Base-by-base conservation (phyloP, 2,888 invertebrate species). In the Drosophila merina region DNA sequence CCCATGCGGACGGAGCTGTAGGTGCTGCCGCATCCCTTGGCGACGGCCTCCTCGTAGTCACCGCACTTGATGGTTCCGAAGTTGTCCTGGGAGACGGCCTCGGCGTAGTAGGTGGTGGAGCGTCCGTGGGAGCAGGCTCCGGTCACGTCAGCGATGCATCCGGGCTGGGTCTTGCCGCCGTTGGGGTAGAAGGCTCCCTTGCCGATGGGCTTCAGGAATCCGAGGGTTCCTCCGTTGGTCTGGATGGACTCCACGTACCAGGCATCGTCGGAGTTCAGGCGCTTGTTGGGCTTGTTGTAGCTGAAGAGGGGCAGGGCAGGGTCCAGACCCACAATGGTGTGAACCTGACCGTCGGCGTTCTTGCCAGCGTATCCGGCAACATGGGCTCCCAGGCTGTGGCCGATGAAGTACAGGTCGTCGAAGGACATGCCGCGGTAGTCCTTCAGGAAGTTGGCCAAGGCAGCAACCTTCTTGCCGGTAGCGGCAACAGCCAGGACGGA, bases 301-400 rank as follows among this genome's bases (percentile, higher is more conserved):
- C 51, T 77, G 72, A 89, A 91, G 14, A 91, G 67, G 7, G 92
- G 91, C 0, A 88, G 71, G 2, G 91, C 91, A 10, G 91, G 90
- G 70, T 92, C 91, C 62, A 91, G 75, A 38, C 90, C 94, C 73
- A 94, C 92, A 44, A 94, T 94, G 12, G 93, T 93, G 80, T 93
- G 93, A 52, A 93, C 92, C 42, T 93, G 92, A 26, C 93, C 93
- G 72, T 92, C 80, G 50, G 91, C 92, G 76, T 92, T 93, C 75
- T 94, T 94, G 3, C 94, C 94, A 10, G 94, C 93, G 49, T 93
- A 93, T 0, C 94, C 94, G 8, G 93, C 93, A 0, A 93, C 93
- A 76, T 94, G 94, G 1, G 94, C 94, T 0, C 94, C 94, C 57
- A 94, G 90, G 58, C 94, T 94, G 75, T 94, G 94, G 0, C 94